Evolutionary conservation across 2,113 vertebrate genomes (phyloP), one percentile per base, ranked within the genome.

Genomic region (Xyliphius kryptos): DNA sequence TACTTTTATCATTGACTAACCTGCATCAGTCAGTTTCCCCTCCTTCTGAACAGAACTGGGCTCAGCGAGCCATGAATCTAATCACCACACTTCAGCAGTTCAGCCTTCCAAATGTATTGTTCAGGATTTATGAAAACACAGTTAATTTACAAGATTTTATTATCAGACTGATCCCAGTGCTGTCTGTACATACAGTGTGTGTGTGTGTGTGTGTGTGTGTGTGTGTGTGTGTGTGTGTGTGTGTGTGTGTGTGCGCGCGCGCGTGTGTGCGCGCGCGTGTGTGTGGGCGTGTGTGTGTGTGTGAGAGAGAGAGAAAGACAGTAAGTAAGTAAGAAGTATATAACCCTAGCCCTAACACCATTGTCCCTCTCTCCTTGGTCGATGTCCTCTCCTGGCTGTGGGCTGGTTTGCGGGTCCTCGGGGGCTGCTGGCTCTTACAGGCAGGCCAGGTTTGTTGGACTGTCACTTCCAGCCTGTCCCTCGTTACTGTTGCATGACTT

Each of bases 391-490:
- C 68, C 77, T 56, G 70, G 63, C 46, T 60, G 49, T 49, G 65
- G 72, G 44, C 79, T 82, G 77, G 68, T 79, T 70, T 50, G 71
- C 50, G 53, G 66, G 41, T 52, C 53, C 37, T 76, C 74, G 67
- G 68, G 77, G 81, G 80, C 81, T 80, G 75, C 76, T 81, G 81
- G 81, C 74, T 78, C 72, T 75, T 76, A 66, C 85, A 88, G 87
- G 76, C 85, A 70, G 87, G 87, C 80, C 87, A 88, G 87, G 87
- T 88, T 83, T 81, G 87, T 88, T 78, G 73, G 76, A 80, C 66
- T 66, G 69, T 73, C 56, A 69, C 74, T 76, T 69, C 66, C 56
- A 64, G 57, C 66, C 47, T 9, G 48, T 22, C 55, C 54, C 15
- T 44, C 48, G 44, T 66, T 20, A n/a, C 50, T 73, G 65, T 77